A percentile compares a stretch with the other conserved stretches of the same genome.
Conservation (phyloP, 2,888 invertebrate species). For the Lamproptera curius region DNA sequence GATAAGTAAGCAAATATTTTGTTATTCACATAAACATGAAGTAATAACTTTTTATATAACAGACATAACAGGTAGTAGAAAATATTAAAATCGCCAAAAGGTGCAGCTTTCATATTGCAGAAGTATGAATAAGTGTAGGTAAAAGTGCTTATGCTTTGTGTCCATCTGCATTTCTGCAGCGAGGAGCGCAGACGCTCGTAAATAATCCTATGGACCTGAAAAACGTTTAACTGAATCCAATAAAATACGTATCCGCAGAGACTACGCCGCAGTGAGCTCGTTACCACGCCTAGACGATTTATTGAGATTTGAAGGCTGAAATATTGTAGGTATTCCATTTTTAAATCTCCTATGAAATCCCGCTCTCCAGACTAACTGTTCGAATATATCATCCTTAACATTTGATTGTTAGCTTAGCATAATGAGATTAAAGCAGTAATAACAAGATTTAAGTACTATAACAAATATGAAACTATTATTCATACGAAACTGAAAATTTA, state of each 20-base stretch:
- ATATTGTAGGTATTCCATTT: constrained; percentile 74
- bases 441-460: no score
- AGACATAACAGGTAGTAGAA: constrained; percentile 5
- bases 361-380: constrained; percentile 35
- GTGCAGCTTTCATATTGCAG: constrained; percentile 17
- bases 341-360: constrained; percentile 68
- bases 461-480: no score
- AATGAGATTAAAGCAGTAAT: no score
- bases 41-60: background rate
- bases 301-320: constrained; percentile 77
- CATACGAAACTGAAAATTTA: no score
- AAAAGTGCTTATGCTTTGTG: constrained; percentile 38
- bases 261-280: constrained; percentile 75
- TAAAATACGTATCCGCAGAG: constrained; percentile 78
- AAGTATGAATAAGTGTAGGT: constrained; percentile 26
- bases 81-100: constrained; percentile 9
- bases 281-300: constrained; percentile 77
- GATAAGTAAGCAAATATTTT: background rate
- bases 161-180: constrained; percentile 74
- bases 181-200: constrained; percentile 69
- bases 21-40: background rate
- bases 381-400: no score
- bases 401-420: no score
- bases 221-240: constrained; percentile 78
- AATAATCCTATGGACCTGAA: constrained; percentile 76